A percentile compares a stretch with the other conserved stretches of the same genome.
phyloP scores from a whole-genome alignment of 1,140 invertebrate species.

The Atopsyche davidsoni region DNA sequence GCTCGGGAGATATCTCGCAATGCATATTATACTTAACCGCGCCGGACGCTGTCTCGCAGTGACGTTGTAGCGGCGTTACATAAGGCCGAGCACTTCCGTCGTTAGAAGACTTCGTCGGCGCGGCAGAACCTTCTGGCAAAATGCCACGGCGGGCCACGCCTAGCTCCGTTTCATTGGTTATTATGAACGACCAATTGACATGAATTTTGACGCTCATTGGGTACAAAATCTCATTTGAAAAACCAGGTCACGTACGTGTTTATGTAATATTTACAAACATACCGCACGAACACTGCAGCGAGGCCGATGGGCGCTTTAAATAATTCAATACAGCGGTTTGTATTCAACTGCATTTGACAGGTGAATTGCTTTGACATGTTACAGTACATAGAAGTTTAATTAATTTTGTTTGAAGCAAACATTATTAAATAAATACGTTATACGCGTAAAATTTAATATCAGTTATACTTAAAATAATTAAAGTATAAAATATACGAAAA shows the following conservation, averaged over 20 bases:
- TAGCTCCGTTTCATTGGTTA: constrained; percentile 46
- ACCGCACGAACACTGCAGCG: neutral
- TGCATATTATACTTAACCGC: too few species aligned
- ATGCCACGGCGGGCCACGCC: constrained; percentile 44
- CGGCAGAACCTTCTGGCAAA: constrained; percentile 37
- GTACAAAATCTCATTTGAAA: constrained; percentile 26
- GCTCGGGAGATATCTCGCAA: too few species aligned
- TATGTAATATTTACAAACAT: constrained; percentile 14
- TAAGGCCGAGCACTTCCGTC: constrained; percentile 14
- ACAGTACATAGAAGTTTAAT: too few species aligned
- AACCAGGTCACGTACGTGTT: constrained; percentile 21
- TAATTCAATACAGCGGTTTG: neutral
- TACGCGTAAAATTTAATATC: too few species aligned
- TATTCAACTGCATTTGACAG: too few species aligned
- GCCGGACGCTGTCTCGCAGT: too few species aligned
- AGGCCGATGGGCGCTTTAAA: neutral
- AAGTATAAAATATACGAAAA: too few species aligned
- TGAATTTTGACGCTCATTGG: constrained; percentile 41
- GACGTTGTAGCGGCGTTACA: neutral
- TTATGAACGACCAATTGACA: constrained; percentile 50
- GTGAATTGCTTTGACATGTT: too few species aligned
- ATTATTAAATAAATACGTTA: neutral
- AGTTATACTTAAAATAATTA: too few species aligned
- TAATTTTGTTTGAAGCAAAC: constrained; percentile 2
- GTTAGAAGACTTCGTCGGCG: constrained; percentile 32